These are phyloP conservation scores for Pomacea canaliculata DNA, from an alignment of 2,888 invertebrate genomes.

Conservation along the genomic window DNA sequence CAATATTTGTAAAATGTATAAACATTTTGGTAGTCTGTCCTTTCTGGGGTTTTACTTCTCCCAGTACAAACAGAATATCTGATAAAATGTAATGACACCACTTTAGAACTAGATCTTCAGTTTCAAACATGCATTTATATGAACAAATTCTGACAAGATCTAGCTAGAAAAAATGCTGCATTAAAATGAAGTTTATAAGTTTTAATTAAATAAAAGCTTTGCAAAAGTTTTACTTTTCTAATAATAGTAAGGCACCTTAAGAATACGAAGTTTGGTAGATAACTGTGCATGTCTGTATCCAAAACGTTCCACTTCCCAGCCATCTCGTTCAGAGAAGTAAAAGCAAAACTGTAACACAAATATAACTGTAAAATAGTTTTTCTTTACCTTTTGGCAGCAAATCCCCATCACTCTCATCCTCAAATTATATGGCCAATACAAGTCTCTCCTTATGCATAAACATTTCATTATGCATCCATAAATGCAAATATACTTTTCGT, in stretches of 20 bases:
- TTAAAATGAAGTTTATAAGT: neutral
- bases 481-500: no score
- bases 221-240: neutral
- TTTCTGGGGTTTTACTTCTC: no score
- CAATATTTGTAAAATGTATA: no score
- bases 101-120: no score
- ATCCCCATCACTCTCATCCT: no score
- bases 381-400: no score
- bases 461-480: neutral
- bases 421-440: no score
- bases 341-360: slow-evolving; percentile 80
- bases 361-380: neutral
- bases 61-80: no score
- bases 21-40: no score
- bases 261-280: slow-evolving; percentile 86
- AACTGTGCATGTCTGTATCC: slow-evolving; percentile 93
- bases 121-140: no score
- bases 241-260: slow-evolving; percentile 79
- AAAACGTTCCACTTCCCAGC: slow-evolving; percentile 95
- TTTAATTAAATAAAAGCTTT: neutral
- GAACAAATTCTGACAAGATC: no score
- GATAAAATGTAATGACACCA: no score
- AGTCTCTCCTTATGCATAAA: neutral
- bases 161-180: neutral
- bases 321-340: slow-evolving; percentile 89